Percentiles rank a stretch among this genome's conserved stretches.
Conservation (phyloP, 1,140 invertebrate species). For the Oryzaephilus surinamensis region DNA sequence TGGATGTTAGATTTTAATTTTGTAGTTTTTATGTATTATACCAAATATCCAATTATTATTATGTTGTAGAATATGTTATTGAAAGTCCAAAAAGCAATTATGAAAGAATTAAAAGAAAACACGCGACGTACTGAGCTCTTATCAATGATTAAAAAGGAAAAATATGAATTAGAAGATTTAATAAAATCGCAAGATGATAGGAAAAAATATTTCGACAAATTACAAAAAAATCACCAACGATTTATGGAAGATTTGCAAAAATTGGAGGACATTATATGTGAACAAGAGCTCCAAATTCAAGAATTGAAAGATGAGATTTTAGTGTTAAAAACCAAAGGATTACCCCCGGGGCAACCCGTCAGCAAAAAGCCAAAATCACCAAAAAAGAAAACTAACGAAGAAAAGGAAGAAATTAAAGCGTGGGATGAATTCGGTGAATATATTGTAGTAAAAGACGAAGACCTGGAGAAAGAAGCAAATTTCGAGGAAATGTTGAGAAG, state of each 20-base stretch:
- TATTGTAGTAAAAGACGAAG: constrained; percentile 9
- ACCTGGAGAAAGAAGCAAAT: constrained; percentile 8
- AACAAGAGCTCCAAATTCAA: constrained; percentile 17
- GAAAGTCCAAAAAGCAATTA: too few species aligned
- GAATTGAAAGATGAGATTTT: constrained; percentile 28
- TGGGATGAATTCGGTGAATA: constrained; percentile 6
- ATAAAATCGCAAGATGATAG: constrained; percentile 34
- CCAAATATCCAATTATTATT: too few species aligned
- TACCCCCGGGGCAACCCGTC: constrained; percentile 3
- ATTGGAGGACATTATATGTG: constrained; percentile 31
- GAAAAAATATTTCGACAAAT: constrained; percentile 27
- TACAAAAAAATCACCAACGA: constrained; percentile 22
- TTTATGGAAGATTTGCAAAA: constrained; percentile 32
- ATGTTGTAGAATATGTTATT: too few species aligned
- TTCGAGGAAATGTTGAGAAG: constrained; percentile 8
- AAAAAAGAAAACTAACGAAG: constrained; percentile 12
- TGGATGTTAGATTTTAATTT: too few species aligned
- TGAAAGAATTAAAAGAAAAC: too few species aligned
- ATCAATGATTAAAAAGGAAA: constrained; percentile 45
- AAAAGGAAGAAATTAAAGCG: constrained; percentile 6
- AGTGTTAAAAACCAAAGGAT: constrained; percentile 26
- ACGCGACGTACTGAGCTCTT: constrained; percentile 47
- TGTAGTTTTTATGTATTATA: too few species aligned
- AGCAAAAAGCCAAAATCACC: constrained; percentile 5
- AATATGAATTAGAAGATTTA: constrained; percentile 38